A percentile compares a stretch with the other conserved stretches of the same genome.
These are phyloP conservation scores for Dipus sagitta DNA, from an alignment of 2,797 vertebrate species.

Conservation along the genomic window DNA sequence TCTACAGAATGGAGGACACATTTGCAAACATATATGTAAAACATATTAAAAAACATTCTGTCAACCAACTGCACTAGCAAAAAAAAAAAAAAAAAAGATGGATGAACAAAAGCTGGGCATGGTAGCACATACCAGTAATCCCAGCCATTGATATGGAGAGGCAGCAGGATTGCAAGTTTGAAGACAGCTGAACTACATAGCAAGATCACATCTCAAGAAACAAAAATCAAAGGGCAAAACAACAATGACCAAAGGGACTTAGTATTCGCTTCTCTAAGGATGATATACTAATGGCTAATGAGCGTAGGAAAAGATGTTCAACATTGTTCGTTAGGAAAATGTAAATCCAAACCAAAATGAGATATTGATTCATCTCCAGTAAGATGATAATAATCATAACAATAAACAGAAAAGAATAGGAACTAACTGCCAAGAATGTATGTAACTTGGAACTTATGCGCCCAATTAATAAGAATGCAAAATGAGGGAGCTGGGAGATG, in stretches of 20 bases:
- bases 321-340: conserved; percentile 35
- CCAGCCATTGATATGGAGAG: not conserved
- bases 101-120: not conserved
- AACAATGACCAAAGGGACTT: not conserved
- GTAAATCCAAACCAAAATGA: conserved; percentile 28
- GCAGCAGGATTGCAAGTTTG: not conserved
- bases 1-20: not conserved
- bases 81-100: conserved; percentile 10
- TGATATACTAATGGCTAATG: not conserved
- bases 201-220: not conserved
- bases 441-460: not conserved
- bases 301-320: not conserved
- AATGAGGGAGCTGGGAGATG: not conserved
- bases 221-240: not conserved
- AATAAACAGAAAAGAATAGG: not conserved
- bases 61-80: not conserved
- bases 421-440: not conserved
- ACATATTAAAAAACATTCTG: not conserved
- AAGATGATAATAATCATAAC: not conserved
- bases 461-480: conserved; percentile 14
- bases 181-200: not conserved
- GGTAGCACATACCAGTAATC: not conserved
- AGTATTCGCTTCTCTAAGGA: conserved; percentile 27
- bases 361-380: not conserved
- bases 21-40: conserved; percentile 20